These are phyloP conservation scores for Venturia canescens DNA, from an alignment of 1,140 invertebrate genomes.

Conservation along the genomic window DNA sequence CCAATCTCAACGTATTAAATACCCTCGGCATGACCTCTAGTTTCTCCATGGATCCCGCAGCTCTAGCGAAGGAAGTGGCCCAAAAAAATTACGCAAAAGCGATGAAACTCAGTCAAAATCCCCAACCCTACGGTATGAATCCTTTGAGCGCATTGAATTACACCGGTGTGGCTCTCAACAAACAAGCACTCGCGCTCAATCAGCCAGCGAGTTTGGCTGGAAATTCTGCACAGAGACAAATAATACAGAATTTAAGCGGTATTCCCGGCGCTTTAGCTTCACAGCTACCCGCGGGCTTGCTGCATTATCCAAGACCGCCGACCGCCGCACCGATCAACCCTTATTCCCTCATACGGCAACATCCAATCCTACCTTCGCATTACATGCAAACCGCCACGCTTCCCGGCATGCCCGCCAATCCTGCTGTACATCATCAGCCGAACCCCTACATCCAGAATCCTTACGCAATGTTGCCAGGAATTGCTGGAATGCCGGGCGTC, in stretches of 20 bases:
- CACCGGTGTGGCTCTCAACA: slow-evolving; percentile 87
- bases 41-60: slow-evolving; percentile 78
- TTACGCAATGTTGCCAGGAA: slow-evolving; percentile 69
- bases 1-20: slow-evolving; percentile 70
- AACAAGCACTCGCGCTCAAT: slow-evolving; percentile 76
- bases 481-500: slow-evolving; percentile 65
- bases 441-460: slow-evolving; percentile 71
- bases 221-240: slow-evolving; percentile 60
- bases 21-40: slow-evolving; percentile 67
- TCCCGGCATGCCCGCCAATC: slow-evolving; percentile 67
- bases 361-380: slow-evolving; percentile 70
- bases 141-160: slow-evolving; percentile 84
- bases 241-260: slow-evolving; percentile 65
- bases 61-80: slow-evolving; percentile 85
- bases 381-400: slow-evolving; percentile 70
- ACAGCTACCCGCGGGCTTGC: slow-evolving; percentile 70
- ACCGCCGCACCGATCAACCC: slow-evolving; percentile 76
- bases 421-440: slow-evolving; percentile 73
- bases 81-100: slow-evolving; percentile 87
- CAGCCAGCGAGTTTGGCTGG: slow-evolving; percentile 59
- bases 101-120: slow-evolving; percentile 79
- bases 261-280: slow-evolving; percentile 66
- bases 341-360: slow-evolving; percentile 76
- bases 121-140: slow-evolving; percentile 71
- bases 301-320: slow-evolving; percentile 80